phyloP scores from a whole-genome alignment of 2,888 invertebrate genomes.

The Cryptus viduatorius region DNA sequence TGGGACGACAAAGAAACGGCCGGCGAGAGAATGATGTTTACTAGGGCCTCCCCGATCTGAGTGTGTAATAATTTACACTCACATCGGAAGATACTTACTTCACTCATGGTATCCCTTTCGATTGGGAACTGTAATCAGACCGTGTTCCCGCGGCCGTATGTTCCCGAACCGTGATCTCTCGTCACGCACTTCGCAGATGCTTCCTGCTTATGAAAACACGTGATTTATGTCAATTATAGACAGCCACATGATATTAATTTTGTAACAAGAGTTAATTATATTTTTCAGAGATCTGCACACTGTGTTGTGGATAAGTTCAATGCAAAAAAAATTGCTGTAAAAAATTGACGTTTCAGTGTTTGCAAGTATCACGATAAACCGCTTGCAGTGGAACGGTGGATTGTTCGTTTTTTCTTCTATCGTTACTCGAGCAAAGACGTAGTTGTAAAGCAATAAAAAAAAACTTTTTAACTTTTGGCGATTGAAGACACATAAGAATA shows the following conservation, averaged over 20 bases:
- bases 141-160: constrained; percentile 7
- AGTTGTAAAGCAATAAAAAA: too few relatives aligned
- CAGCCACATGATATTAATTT: constrained; percentile 11
- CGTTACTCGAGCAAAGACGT: too few relatives aligned
- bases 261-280: background rate
- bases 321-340: too few relatives aligned
- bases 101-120: background rate
- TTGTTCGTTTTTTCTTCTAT: too few relatives aligned
- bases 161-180: constrained; percentile 12
- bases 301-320: background rate
- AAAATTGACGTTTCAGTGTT: too few relatives aligned
- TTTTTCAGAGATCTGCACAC: background rate
- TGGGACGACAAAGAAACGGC: too few relatives aligned
- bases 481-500: too few relatives aligned
- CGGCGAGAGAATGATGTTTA: background rate
- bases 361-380: too few relatives aligned
- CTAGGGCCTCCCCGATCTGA: background rate
- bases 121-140: constrained; percentile 23
- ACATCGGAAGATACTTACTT: constrained; percentile 9
- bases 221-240: constrained; percentile 19
- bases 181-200: constrained; percentile 21
- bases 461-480: too few relatives aligned
- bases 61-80: background rate
- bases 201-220: constrained; percentile 22
- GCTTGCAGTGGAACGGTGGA: too few relatives aligned